Conservation (phyloP, 2,888 invertebrate species). For the Agriotes lineatus region DNA sequence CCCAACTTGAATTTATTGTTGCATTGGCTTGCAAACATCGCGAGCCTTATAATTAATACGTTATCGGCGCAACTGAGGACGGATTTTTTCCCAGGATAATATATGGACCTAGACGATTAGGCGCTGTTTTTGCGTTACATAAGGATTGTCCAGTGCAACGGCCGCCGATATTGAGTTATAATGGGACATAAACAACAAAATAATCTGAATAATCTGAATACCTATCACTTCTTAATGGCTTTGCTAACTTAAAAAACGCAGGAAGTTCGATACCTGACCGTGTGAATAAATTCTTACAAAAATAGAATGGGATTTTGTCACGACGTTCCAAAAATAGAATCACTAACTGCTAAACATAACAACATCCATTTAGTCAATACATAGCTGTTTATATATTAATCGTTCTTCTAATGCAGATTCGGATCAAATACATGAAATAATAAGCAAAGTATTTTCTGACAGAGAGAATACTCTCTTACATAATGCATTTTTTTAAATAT, state of each 20-base stretch:
- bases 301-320: too few relatives aligned
- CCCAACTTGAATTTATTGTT: constrained; percentile 8
- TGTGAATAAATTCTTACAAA: too few relatives aligned
- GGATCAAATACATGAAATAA: too few relatives aligned
- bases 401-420: too few relatives aligned
- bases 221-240: not conserved
- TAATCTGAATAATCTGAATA: not conserved
- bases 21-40: constrained; percentile 3
- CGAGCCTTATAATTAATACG: constrained; percentile 6
- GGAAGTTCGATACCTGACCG: not conserved
- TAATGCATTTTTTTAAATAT: too few relatives aligned
- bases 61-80: not conserved
- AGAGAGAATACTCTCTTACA: too few relatives aligned
- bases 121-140: constrained; percentile 4
- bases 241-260: not conserved
- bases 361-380: too few relatives aligned
- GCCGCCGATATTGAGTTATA: not conserved
- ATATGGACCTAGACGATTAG: constrained; percentile 10
- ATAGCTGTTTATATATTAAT: too few relatives aligned
- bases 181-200: too few relatives aligned
- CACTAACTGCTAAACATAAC: too few relatives aligned
- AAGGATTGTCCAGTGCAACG: not conserved
- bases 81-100: not conserved
- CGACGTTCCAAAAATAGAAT: too few relatives aligned
- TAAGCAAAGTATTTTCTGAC: too few relatives aligned